A percentile compares a stretch with the other conserved stretches of the same genome.
phyloP scores from a whole-genome alignment of 2,888 invertebrate genomes.

The Hylaea fasciaria region DNA sequence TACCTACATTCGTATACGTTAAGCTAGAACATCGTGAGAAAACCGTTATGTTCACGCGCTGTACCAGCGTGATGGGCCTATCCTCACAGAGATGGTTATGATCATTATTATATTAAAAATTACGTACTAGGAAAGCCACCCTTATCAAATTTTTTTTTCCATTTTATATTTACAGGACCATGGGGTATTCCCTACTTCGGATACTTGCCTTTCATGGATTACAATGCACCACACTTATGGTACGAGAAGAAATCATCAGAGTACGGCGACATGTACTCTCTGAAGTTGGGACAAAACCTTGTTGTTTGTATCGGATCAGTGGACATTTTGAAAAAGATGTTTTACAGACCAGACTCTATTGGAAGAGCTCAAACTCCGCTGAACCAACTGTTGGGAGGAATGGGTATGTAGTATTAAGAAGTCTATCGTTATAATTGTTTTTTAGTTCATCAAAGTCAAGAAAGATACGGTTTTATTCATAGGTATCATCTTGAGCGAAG shows the following conservation, averaged over 20 bases:
- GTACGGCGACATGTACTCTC: conserved; percentile 91
- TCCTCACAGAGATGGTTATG: no score
- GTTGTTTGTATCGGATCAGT: conserved; percentile 92
- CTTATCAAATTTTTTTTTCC: no score
- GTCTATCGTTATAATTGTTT: not conserved
- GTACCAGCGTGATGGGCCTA: no score
- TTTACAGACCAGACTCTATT: conserved; percentile 91
- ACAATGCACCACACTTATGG: conserved; percentile 88
- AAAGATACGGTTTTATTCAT: conserved; percentile 21
- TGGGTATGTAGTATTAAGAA: conserved; percentile 86
- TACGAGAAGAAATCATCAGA: conserved; percentile 88
- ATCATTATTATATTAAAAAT: no score
- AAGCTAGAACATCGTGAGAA: no score
- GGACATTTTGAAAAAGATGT: conserved; percentile 90
- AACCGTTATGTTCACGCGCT: no score
- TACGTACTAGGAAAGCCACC: no score
- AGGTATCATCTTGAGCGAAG: conserved; percentile 82
- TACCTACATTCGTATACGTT: no score
- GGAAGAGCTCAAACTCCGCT: conserved; percentile 92
- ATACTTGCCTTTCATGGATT: conserved; percentile 89
- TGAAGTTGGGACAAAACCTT: conserved; percentile 89
- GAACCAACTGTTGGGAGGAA: conserved; percentile 90
- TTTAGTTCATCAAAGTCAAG: not conserved
- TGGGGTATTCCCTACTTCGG: conserved; percentile 92
- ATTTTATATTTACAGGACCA: conserved; percentile 84